These are phyloP conservation scores for Pollenia labialis DNA, from an alignment of 2,888 invertebrate genomes.

Conservation along the genomic window DNA sequence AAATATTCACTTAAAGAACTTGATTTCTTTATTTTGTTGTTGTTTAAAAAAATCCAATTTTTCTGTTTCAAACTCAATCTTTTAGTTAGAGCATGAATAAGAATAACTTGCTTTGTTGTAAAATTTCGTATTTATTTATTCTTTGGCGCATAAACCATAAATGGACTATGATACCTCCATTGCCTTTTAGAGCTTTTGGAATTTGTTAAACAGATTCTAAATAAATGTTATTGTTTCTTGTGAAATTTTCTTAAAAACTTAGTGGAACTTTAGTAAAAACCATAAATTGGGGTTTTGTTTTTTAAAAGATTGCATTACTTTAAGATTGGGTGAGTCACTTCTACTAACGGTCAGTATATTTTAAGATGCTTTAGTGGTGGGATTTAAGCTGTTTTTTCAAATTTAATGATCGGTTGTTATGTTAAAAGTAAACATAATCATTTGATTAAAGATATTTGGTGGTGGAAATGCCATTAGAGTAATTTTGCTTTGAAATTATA, in stretches of 20 bases:
- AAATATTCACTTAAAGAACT: slow-evolving; percentile 51
- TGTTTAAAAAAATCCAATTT: neutral
- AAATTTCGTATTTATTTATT: slow-evolving; percentile 55
- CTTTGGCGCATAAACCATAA: slow-evolving; percentile 35
- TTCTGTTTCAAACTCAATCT: slow-evolving; percentile 41
- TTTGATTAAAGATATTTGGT: neutral
- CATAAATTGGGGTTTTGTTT: slow-evolving; percentile 20
- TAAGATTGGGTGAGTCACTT: slow-evolving; percentile 42
- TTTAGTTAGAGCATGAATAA: slow-evolving; percentile 39
- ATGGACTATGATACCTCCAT: slow-evolving; percentile 73
- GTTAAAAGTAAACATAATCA: slow-evolving; percentile 7
- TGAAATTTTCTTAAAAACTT: slow-evolving; percentile 73
- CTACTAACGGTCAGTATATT: neutral
- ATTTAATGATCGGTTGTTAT: slow-evolving; percentile 15
- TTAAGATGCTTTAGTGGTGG: neutral
- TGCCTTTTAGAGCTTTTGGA: slow-evolving; percentile 75
- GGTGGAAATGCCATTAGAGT: slow-evolving; percentile 33
- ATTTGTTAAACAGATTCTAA: slow-evolving; percentile 81
- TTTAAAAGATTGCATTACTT: slow-evolving; percentile 4
- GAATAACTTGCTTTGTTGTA: slow-evolving; percentile 39
- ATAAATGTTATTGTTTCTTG: slow-evolving; percentile 80
- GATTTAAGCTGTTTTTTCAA: slow-evolving; percentile 11
- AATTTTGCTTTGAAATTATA: neutral
- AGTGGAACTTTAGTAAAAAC: slow-evolving; percentile 16
- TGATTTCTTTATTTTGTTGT: slow-evolving; percentile 18